Base-by-base conservation (phyloP, 1,140 invertebrate genomes). In the Aplysia californica region DNA sequence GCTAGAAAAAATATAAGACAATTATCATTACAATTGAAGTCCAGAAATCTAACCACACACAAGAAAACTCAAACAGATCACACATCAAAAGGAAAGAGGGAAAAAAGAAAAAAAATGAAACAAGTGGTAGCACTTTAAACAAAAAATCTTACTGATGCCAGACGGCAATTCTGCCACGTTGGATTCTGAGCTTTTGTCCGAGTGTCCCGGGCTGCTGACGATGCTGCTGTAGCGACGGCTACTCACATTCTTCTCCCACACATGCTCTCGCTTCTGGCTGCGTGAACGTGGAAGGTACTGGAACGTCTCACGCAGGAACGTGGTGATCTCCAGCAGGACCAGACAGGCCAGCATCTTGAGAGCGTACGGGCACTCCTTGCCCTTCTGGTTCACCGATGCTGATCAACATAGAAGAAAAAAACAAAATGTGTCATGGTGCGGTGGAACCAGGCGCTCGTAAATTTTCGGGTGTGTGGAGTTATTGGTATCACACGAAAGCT, bases 251-350 rank as follows among this genome's bases (percentile, higher is more conserved):
- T 89, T 88, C 70, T 91, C 86, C 86, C 86, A 84, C 81, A 82
- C 82, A 73, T 87, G 80, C 58, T 87, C 85, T 31, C 80, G 64
- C 55, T 82, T 81, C 35, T 83, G 82, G 35, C 80, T 79, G 36
- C 86, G 82, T 6, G 85, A 85, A 66, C 87, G 86, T 5, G 92
- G 92, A 61, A 93, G 84, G 76, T 91, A 89, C 83, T 95, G 91
- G 88, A 98, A 99, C 0, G 97, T 98, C 90, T 99, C 98, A 21
- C 98, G 91, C 29, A 99, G 90, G 88, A 99, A 99, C 0, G 97
- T 94, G 0, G 98, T 99, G 36, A 99, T 98, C 92, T 99, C 98
- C 81, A 96, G 92, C 3, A 99, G 91, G 3, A 99, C 91, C 50
- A 97, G 93, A 87, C 97, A 98, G 0, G 97, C 97, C 18, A 99